phyloP scores from a whole-genome alignment of 2,113 vertebrate species.

The Ictidomys tridecemlineatus region DNA sequence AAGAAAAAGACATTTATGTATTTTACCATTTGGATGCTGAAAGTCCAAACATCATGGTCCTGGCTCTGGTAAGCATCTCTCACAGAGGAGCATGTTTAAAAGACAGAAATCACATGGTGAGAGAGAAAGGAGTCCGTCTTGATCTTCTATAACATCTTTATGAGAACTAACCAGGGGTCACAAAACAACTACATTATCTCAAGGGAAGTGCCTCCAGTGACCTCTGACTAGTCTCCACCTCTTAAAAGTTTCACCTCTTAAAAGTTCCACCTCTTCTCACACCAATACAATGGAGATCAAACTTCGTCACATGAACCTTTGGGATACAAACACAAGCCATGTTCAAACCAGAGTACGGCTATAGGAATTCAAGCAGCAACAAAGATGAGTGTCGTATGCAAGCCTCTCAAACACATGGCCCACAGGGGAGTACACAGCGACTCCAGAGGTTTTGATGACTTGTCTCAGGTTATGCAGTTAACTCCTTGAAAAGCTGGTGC shows the following conservation, averaged over 20 bases:
- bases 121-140: not conserved
- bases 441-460: not conserved
- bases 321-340: not conserved
- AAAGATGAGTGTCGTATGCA: not conserved
- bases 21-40: not conserved
- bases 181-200: no score
- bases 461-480: not conserved
- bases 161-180: not conserved
- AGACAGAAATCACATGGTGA: not conserved
- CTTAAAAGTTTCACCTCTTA: no score
- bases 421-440: not conserved
- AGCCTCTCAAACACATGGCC: not conserved
- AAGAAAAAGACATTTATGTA: not conserved
- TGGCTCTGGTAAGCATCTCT: not conserved
- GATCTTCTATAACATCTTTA: not conserved
- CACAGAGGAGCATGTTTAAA: not conserved
- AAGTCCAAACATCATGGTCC: not conserved
- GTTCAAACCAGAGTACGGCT: not conserved
- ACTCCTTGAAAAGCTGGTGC: not conserved
- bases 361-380: not conserved
- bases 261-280: no score
- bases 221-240: not conserved
- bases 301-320: not conserved
- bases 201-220: not conserved
- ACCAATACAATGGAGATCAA: fast-evolving